Evolutionary conservation across 2,113 vertebrate genomes (phyloP).

Genomic region (Sterrhoptilus dennistouni): DNA sequence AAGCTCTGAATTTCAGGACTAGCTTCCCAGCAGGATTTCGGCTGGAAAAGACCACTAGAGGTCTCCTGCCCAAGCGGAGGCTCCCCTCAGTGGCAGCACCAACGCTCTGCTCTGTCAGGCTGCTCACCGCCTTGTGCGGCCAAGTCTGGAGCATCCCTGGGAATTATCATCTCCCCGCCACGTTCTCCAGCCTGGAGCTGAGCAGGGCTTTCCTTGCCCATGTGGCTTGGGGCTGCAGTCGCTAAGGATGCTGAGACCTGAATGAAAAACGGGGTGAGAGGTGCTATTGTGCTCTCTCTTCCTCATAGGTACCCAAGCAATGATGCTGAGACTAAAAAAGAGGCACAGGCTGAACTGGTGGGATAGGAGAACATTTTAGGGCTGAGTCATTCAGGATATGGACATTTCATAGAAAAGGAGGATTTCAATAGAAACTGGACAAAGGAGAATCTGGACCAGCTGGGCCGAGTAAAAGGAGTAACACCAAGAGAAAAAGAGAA

Average conservation of each 20-base stretch:
- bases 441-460: background rate
- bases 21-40: background rate
- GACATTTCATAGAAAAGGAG: background rate
- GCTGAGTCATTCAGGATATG: background rate
- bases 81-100: background rate
- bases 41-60: background rate
- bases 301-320: background rate
- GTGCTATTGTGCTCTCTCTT: background rate
- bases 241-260: background rate
- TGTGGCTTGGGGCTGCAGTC: background rate
- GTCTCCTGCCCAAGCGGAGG: background rate
- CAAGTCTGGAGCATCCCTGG: background rate
- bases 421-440: background rate
- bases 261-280: background rate
- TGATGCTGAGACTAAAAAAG: background rate
- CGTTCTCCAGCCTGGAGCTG: background rate
- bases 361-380: background rate
- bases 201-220: background rate
- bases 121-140: background rate
- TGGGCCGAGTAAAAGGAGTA: background rate
- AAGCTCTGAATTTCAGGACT: background rate
- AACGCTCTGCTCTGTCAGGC: background rate
- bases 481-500: background rate
- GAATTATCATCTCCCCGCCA: accelerated
- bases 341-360: background rate